A percentile compares a stretch with the other conserved stretches of the same genome.
Conservation (phyloP, 2,113 vertebrate species). For the Vulpes ferrilata region DNA sequence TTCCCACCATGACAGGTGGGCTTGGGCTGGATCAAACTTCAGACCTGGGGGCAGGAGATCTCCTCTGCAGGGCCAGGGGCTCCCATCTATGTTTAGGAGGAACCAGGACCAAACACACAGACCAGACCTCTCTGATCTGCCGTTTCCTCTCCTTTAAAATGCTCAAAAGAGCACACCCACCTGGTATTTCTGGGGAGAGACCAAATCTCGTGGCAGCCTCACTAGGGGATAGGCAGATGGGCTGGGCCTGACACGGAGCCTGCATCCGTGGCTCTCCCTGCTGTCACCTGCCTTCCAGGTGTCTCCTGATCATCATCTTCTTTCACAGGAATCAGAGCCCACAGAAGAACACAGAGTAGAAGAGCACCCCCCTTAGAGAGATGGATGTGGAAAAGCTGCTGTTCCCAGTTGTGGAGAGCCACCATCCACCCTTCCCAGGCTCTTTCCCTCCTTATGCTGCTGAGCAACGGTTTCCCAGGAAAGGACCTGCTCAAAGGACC, state of each 20-base stretch:
- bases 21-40: background rate
- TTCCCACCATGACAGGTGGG: background rate
- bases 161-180: background rate
- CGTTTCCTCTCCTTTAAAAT: background rate
- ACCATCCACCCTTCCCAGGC: background rate
- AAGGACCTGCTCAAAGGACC: background rate
- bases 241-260: background rate
- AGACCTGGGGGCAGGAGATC: background rate
- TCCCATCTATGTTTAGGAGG: background rate
- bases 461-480: background rate
- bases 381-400: background rate
- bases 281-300: background rate
- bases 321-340: background rate
- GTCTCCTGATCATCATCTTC: background rate
- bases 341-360: background rate
- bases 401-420: background rate
- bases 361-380: no score
- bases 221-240: background rate
- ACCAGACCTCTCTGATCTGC: background rate
- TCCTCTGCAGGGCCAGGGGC: background rate
- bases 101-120: background rate
- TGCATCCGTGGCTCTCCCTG: background rate
- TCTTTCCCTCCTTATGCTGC: background rate
- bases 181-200: background rate
- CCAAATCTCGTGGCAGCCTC: no score